A percentile compares a stretch with the other conserved stretches of the same genome.
Evolutionary conservation across 23 tunicate species (phyloP).

Genomic region (Halocynthia aurantium): DNA sequence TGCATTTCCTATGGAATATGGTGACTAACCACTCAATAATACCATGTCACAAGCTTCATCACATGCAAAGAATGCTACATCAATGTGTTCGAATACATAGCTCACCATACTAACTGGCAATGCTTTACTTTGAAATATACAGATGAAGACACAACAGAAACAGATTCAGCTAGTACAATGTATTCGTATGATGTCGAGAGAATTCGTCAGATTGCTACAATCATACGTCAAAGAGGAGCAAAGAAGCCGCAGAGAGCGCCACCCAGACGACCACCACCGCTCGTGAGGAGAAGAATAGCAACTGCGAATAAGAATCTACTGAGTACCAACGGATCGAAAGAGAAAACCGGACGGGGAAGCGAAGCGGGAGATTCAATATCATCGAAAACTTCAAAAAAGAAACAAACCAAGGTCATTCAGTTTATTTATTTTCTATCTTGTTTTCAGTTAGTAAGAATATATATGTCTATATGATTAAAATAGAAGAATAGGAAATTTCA

Average conservation of each 20-base stretch:
- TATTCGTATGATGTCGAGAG: slow-evolving; percentile 88
- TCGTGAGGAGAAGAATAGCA: slow-evolving; percentile 1
- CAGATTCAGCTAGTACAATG: slow-evolving; percentile 94
- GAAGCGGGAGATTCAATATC: not conserved
- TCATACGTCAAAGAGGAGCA: slow-evolving; percentile 80
- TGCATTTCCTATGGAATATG: too few species aligned
- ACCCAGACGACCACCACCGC: slow-evolving; percentile 21
- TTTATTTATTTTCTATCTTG: too few species aligned
- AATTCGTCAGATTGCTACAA: slow-evolving; percentile 59
- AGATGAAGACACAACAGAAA: slow-evolving; percentile 72
- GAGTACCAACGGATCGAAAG: not conserved
- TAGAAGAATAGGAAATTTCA: too few species aligned
- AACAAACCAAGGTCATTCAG: slow-evolving; percentile 15
- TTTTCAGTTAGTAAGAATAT: too few species aligned
- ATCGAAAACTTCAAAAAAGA: slow-evolving; percentile 23
- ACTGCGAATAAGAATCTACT: not conserved
- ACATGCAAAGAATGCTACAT: too few species aligned
- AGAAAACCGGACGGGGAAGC: not conserved
- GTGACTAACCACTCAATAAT: too few species aligned
- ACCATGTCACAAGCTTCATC: too few species aligned
- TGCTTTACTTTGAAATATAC: not conserved
- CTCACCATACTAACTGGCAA: too few species aligned
- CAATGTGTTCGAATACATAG: too few species aligned
- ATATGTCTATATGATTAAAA: too few species aligned
- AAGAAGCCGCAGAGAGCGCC: slow-evolving; percentile 55